A percentile compares a stretch with the other conserved stretches of the same genome.
Conservation (phyloP, 2,113 vertebrate species). For the Corvus hawaiiensis region DNA sequence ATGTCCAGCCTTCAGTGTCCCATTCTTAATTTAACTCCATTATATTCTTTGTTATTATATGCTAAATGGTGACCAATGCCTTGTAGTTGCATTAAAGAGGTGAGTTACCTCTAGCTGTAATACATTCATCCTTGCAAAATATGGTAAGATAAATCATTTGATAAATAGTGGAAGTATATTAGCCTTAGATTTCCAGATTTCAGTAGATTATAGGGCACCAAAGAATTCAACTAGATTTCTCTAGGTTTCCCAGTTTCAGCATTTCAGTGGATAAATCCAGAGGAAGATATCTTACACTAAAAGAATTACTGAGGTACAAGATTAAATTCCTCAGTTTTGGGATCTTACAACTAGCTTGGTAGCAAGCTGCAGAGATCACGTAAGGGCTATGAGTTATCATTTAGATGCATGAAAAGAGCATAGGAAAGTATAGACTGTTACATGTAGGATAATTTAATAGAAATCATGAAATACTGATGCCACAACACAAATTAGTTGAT, state of each 20-base stretch:
- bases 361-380: background rate
- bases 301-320: background rate
- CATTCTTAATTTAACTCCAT: conserved; percentile 15
- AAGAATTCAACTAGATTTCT: background rate
- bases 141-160: background rate
- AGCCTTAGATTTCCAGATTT: background rate
- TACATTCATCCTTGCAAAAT: background rate
- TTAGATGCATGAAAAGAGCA: background rate
- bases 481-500: background rate
- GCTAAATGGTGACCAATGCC: background rate
- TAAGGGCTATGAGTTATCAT: background rate
- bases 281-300: background rate
- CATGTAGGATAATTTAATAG: background rate
- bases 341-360: background rate
- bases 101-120: background rate
- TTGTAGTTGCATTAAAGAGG: background rate
- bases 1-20: conserved; percentile 2
- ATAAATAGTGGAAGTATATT: background rate
- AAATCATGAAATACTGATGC: background rate
- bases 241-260: background rate
- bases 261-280: background rate
- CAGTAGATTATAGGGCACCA: background rate
- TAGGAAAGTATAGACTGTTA: background rate
- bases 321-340: background rate
- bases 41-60: background rate